A percentile compares a stretch with the other conserved stretches of the same genome.
Evolutionary conservation across 1,140 invertebrate genomes (phyloP).

Genomic region (Augochlora pura): DNA sequence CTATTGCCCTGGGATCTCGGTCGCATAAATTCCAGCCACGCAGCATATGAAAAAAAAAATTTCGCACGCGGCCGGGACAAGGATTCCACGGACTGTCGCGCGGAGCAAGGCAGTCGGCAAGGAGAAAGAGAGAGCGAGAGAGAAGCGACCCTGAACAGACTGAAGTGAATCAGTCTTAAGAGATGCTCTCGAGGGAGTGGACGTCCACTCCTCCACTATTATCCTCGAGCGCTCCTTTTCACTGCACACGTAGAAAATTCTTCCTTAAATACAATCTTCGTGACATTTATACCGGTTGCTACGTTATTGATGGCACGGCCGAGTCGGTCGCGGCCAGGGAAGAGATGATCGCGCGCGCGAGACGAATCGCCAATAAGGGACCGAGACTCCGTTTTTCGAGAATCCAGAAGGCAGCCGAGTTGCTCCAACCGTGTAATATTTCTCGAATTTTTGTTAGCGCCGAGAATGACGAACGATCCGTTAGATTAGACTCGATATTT

Average conservation of each 20-base stretch:
- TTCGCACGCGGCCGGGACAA: slow-evolving; percentile 34
- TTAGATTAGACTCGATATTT: too few relatives aligned
- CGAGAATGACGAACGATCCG: too few relatives aligned
- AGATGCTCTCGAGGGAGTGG: slow-evolving; percentile 30
- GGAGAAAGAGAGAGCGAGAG: background rate
- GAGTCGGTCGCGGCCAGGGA: background rate
- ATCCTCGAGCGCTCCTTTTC: slow-evolving; percentile 6
- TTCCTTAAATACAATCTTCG: slow-evolving; percentile 9
- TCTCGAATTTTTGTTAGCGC: too few relatives aligned
- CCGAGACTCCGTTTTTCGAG: too few relatives aligned
- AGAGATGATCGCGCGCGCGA: background rate
- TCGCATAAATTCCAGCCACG: slow-evolving; percentile 73
- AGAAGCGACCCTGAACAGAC: slow-evolving; percentile 16
- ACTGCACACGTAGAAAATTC: slow-evolving; percentile 8
- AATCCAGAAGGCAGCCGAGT: too few relatives aligned
- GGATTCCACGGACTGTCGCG: too few relatives aligned
- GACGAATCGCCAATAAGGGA: background rate
- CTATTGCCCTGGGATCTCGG: slow-evolving; percentile 59
- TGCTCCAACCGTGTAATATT: too few relatives aligned
- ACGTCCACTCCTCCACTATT: slow-evolving; percentile 32
- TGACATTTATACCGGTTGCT: background rate
- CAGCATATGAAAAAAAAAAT: slow-evolving; percentile 65
- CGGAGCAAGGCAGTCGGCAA: too few relatives aligned
- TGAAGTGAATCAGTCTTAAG: slow-evolving; percentile 56
- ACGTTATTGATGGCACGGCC: slow-evolving; percentile 11